These are phyloP conservation scores for Chloropsis cyanopogon DNA, from an alignment of 2,113 vertebrate species.

Conservation along the genomic window DNA sequence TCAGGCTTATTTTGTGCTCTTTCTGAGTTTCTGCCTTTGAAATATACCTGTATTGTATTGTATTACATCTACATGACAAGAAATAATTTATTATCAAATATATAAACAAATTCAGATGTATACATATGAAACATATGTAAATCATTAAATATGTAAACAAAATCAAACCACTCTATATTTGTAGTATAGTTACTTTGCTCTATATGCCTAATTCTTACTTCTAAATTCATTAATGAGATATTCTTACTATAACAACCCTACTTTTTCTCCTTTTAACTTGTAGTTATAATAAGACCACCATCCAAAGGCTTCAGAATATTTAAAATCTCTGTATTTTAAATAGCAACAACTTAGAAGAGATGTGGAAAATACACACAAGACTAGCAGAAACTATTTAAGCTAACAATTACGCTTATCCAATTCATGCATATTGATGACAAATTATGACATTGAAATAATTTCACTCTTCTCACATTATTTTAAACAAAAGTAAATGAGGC, in stretches of 20 bases:
- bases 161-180: neutral
- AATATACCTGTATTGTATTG: neutral
- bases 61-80: neutral
- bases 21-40: neutral
- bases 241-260: neutral
- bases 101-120: neutral
- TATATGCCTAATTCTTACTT: neutral
- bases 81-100: neutral
- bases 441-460: neutral
- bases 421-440: neutral
- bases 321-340: neutral
- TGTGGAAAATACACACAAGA: neutral
- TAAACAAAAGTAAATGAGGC: neutral
- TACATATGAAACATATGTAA: too few species aligned
- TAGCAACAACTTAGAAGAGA: neutral
- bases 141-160: neutral
- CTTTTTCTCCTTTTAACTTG: neutral
- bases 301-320: neutral
- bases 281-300: neutral
- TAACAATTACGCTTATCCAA: neutral
- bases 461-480: neutral
- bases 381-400: neutral
- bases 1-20: neutral
- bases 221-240: neutral
- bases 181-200: neutral